phyloP scores from a whole-genome alignment of 2,888 invertebrate genomes.

The Lagria hirta region DNA sequence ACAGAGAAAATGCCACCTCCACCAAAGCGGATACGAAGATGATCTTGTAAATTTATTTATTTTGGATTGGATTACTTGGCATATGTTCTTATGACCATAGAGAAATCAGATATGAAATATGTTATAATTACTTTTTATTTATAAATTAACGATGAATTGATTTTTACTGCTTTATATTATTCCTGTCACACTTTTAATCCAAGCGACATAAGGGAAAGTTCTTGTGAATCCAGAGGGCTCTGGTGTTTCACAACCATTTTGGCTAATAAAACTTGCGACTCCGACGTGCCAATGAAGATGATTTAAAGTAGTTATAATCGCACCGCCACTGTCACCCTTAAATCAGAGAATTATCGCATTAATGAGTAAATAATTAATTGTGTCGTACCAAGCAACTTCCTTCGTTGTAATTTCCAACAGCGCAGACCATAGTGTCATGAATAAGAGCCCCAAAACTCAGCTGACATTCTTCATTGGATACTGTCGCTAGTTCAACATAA shows the following conservation, averaged over 20 bases:
- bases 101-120: too few species aligned
- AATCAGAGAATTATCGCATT: too few species aligned
- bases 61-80: too few species aligned
- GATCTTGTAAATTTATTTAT: too few species aligned
- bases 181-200: constrained; percentile 3
- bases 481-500: neutral
- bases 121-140: constrained; percentile 4
- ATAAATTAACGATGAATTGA: constrained; percentile 9
- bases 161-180: too few species aligned
- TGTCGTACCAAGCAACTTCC: constrained; percentile 7
- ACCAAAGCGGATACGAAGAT: constrained; percentile 58
- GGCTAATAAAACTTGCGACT: constrained; percentile 12
- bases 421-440: constrained; percentile 3
- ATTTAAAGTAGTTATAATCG: constrained; percentile 2
- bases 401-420: constrained; percentile 8
- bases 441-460: constrained; percentile 1
- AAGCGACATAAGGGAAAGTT: constrained; percentile 3
- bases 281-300: constrained; percentile 10
- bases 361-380: neutral
- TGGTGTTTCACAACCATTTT: constrained; percentile 12
- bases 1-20: constrained; percentile 73
- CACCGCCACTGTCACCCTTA: constrained; percentile 9
- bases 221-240: constrained; percentile 15
- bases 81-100: too few species aligned
- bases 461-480: constrained; percentile 7